Evolutionary conservation across 2,113 vertebrate species (phyloP).

Genomic region (Amphiprion ocellaris): DNA sequence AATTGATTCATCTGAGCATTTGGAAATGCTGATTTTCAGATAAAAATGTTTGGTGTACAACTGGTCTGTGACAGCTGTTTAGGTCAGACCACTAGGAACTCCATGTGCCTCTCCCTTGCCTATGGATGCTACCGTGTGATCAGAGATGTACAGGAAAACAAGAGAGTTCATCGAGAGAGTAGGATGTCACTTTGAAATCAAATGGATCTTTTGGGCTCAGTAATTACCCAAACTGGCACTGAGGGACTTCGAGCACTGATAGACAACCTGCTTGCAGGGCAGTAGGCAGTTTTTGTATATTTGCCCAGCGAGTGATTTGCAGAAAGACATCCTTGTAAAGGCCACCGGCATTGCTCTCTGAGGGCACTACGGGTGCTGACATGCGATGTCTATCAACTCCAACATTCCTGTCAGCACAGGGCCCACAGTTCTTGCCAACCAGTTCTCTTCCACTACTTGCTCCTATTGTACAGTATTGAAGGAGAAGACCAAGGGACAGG

Average conservation of each 20-base stretch:
- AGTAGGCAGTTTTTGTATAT: constrained; percentile 73
- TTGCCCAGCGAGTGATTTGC: constrained; percentile 74
- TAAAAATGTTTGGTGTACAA: background rate
- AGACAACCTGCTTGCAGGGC: constrained; percentile 65
- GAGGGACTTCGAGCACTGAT: constrained; percentile 49
- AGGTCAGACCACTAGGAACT: background rate
- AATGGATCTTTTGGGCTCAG: constrained; percentile 36
- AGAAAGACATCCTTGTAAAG: constrained; percentile 79
- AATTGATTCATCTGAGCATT: background rate
- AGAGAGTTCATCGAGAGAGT: background rate
- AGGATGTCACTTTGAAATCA: constrained; percentile 34
- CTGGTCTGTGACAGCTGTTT: constrained; percentile 1
- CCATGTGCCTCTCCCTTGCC: background rate
- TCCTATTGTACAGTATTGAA: constrained; percentile 55
- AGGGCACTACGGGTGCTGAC: constrained; percentile 75
- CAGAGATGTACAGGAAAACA: constrained; percentile 7
- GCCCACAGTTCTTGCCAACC: constrained; percentile 40
- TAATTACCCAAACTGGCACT: constrained; percentile 44
- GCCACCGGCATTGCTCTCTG: constrained; percentile 74
- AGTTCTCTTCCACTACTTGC: constrained; percentile 11
- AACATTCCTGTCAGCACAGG: constrained; percentile 61
- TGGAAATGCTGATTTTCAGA: background rate
- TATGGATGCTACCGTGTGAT: constrained; percentile 2
- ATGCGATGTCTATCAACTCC: constrained; percentile 78
- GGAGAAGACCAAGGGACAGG: background rate